Conservation (phyloP, 2,113 vertebrate genomes). For the Sclerurus mexicanus region DNA sequence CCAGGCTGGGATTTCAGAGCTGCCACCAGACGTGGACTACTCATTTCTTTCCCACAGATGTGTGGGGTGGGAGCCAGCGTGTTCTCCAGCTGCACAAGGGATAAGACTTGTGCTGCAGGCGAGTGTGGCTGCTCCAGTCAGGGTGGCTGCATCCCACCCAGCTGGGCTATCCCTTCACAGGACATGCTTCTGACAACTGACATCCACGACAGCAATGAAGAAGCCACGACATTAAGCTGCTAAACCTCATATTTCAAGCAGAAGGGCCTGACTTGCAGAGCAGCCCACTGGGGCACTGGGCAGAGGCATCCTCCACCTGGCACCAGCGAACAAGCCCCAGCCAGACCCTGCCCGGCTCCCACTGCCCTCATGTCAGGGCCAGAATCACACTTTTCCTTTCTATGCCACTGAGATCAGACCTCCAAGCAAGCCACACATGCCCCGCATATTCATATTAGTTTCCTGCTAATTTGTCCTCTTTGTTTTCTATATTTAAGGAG, state of each 20-base stretch:
- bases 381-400: background rate
- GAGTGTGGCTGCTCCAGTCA: fast-evolving
- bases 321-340: fast-evolving
- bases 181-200: background rate
- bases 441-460: background rate
- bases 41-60: background rate
- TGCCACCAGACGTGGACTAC: background rate
- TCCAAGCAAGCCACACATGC: background rate
- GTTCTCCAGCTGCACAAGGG: background rate
- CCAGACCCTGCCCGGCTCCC: background rate
- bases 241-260: background rate
- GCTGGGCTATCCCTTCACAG: background rate
- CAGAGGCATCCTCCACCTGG: background rate
- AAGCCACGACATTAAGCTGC: background rate
- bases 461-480: background rate
- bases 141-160: background rate
- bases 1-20: background rate
- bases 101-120: fast-evolving
- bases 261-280: background rate
- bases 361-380: background rate
- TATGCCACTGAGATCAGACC: background rate
- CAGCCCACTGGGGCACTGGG: background rate
- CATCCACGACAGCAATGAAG: background rate
- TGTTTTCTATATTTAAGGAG: background rate
- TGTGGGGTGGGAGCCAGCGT: background rate